Base-by-base conservation (phyloP, 2,797 vertebrate species). In the Craterocephalus amniculus region DNA sequence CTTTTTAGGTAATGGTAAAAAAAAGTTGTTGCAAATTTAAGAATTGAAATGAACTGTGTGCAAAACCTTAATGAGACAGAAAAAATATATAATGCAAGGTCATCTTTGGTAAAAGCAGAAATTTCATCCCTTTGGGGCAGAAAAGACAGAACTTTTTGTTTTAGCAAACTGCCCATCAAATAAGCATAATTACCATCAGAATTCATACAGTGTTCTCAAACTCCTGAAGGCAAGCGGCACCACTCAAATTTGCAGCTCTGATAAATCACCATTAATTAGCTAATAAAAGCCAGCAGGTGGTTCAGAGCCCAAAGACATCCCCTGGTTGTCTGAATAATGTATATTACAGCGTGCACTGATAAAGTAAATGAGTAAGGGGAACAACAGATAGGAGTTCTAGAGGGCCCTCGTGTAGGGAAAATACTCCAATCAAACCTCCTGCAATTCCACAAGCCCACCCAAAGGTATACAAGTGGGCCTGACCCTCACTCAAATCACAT, bases 231-330 rank as follows among this genome's bases (percentile, higher is more conserved):
- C 95, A 95, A 93, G 95, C 92, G 87, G 92, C 92, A 93, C 93
- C 91, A 92, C 93, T 96, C 94, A 95, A 97, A 97, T 96, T 95
- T 97, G 95, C 93, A 95, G 94, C 94, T 95, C 94, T 95, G 95
- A 97, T 97, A 98, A 97, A 97, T 97, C 96, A 97, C 95, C 95
- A 96, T 97, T 97, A 97, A 98, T 97, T 98, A 97, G 95, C 94
- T 97, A 97, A 97, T 97, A 96, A 96, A 97, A 96, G 94, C 94
- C 94, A 97, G 96, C 96, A 98, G 95, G 96, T 97, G 95, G 95
- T 96, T 98, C 87, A 83, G 91, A 95, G 96, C 95, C 94, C 94
- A 95, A 94, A 97, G 96, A 96, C 93, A 95, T 96, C 96, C 96
- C 94, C 95, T 89, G 84, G 93, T 95, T 95, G 92, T 94, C 95